phyloP scores from a whole-genome alignment of 30 jellyfish, hydroid and myxozoan genomes.

The Rhopilema esculentum region DNA sequence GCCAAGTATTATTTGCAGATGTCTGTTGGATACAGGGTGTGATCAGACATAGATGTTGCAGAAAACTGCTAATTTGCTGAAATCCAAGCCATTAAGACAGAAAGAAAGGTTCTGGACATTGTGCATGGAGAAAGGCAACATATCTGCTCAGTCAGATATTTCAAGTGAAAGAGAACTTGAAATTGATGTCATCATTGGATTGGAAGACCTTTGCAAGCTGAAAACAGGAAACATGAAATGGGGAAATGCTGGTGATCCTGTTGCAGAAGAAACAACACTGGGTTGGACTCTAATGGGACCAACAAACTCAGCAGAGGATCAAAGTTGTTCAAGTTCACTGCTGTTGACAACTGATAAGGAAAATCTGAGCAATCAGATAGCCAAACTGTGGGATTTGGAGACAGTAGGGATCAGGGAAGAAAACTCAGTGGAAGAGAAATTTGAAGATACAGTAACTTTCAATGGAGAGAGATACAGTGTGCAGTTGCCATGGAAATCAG shows the following conservation, averaged over 20 bases:
- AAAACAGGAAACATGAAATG: conserved; percentile 10
- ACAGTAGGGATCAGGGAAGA: conserved; percentile 29
- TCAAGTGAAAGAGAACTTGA: not conserved
- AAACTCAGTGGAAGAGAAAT: not conserved
- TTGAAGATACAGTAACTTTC: not conserved
- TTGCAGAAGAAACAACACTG: conserved; percentile 40
- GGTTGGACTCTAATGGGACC: conserved; percentile 59
- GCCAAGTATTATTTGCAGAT: conserved; percentile 21
- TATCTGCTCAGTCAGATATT: conserved; percentile 17
- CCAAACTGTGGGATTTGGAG: conserved; percentile 59
- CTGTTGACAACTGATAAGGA: conserved; percentile 6
- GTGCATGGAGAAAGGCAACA: conserved; percentile 55
- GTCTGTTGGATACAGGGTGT: conserved; percentile 55
- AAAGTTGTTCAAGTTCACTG: conserved; percentile 1
- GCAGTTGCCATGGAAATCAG: not conserved
- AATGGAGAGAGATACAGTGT: not conserved
- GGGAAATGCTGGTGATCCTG: conserved; percentile 35
- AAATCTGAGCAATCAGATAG: not conserved
- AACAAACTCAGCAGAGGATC: conserved; percentile 8
- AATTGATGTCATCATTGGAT: not conserved
- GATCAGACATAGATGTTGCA: conserved; percentile 20
- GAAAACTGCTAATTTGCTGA: conserved; percentile 9
- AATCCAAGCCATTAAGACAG: conserved; percentile 31
- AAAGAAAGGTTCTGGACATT: conserved; percentile 19
- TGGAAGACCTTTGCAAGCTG: conserved; percentile 10